Base-by-base conservation (phyloP, 2,797 vertebrate genomes). In the Pyrocephalus nanus region DNA sequence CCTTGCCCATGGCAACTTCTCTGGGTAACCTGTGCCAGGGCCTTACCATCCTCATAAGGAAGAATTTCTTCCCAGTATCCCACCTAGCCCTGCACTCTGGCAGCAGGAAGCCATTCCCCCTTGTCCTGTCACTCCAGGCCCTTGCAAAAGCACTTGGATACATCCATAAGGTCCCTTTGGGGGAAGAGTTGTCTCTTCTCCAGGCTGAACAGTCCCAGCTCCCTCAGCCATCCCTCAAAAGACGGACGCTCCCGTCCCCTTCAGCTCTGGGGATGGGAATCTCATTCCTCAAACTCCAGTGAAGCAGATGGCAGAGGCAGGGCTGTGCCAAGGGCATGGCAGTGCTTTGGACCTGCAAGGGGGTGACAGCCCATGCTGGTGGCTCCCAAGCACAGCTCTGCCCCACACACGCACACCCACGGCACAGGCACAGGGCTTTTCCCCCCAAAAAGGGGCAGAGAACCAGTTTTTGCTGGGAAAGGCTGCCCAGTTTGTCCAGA, bases 11-110 rank as follows among this genome's bases (percentile, higher is more conserved):
- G n/a, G n/a, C 25, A 67, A 15, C 25, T 48, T 48, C 65, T 67
- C n/a, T 50, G n/a, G 18, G 18, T 18, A 67, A 29, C 25, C 21
- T 65, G 17, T 64, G 72, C n/a, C 87, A 45, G 57, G 21, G 16
- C n/a, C 57, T 51, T 58, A 29, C 36, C 0, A 0, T 21, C 29
- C 38, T 83, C 72, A 22, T 0, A 0, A 30, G 12, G 45, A 32
- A 58, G 51, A 47, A 42, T 47, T 53, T 19, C 40, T 42, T 48
- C 29, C 54, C n/a, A 34, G 4, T 40, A 21, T 26, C 23, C n/a
- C 27, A 9, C 5, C 25, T 4, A 27, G 6, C 27, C 7, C 1
- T 57, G 66, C 71, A 23, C 16, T 45, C 50, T 38, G 43, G 47
- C 69, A 81, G 30, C 8, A 26, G 34, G 60, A 26, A 74, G 61